These are phyloP conservation scores for Pocillopora grandis DNA, from an alignment of 92 coral and sea anemone species.

Conservation along the genomic window DNA sequence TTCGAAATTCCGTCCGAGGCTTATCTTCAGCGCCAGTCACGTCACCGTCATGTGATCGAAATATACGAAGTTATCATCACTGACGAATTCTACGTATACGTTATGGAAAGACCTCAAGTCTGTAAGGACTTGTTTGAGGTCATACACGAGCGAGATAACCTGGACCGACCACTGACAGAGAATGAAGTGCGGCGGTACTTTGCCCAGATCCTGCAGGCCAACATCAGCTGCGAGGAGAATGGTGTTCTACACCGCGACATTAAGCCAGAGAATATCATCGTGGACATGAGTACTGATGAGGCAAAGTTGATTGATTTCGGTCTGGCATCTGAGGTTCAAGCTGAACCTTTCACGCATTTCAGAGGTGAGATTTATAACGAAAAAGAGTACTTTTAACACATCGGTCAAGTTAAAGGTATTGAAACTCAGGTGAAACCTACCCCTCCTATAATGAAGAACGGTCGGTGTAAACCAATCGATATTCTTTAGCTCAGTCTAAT, in stretches of 20 bases:
- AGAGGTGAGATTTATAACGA: not conserved
- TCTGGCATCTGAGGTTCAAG: slow-evolving; percentile 3
- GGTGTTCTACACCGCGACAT: slow-evolving; percentile 16
- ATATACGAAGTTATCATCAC: not conserved
- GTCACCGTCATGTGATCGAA: slow-evolving; percentile 8
- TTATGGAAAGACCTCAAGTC: slow-evolving; percentile 12
- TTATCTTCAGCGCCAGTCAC: slow-evolving; percentile 3
- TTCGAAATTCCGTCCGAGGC: slow-evolving; percentile 14
- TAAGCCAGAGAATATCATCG: slow-evolving; percentile 12
- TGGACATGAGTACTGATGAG: slow-evolving; percentile 8
- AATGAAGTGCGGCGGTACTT: not conserved
- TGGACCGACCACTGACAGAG: not conserved
- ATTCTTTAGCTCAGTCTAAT: too few relatives aligned
- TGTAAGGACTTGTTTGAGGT: slow-evolving; percentile 3
- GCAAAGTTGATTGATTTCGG: slow-evolving; percentile 15
- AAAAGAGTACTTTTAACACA: not conserved
- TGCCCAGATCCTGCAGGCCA: slow-evolving; percentile 18
- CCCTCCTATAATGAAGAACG: too few relatives aligned
- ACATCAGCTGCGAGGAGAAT: slow-evolving; percentile 13
- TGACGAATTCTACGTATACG: not conserved
- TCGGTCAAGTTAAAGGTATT: too few relatives aligned
- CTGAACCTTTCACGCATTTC: slow-evolving; percentile 1
- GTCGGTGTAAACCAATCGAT: too few relatives aligned
- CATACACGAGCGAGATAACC: slow-evolving; percentile 11
- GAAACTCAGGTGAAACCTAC: too few relatives aligned